These are phyloP conservation scores for Atherinomorus stipes DNA, from an alignment of 2,113 vertebrate species.

Conservation along the genomic window DNA sequence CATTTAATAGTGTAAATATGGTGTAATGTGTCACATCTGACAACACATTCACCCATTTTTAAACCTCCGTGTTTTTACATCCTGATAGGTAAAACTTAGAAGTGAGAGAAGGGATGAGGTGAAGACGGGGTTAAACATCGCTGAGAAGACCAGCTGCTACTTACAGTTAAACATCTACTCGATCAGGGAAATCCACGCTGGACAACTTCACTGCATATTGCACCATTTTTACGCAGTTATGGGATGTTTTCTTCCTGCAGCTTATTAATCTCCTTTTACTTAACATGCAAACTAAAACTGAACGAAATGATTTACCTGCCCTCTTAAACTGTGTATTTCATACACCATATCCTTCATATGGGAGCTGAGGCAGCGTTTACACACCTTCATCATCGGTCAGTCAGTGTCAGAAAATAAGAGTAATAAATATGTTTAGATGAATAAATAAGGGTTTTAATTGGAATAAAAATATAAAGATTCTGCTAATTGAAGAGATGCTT, in stretches of 20 bases:
- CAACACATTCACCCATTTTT: background rate
- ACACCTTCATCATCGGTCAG: constrained; percentile 30
- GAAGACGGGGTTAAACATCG: background rate
- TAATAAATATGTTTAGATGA: constrained; percentile 65
- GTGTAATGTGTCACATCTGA: too few relatives aligned
- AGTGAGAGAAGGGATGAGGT: background rate
- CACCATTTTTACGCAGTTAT: constrained; percentile 31
- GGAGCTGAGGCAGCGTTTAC: constrained; percentile 11
- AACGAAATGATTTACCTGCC: background rate
- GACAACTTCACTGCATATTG: constrained; percentile 46
- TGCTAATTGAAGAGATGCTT: constrained; percentile 5
- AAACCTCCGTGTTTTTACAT: background rate
- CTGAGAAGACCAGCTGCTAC: constrained; percentile 9
- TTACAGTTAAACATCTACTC: constrained; percentile 24
- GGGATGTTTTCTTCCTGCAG: constrained; percentile 4
- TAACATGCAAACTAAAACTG: constrained; percentile 14
- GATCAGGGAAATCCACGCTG: constrained; percentile 22
- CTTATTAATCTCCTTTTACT: constrained; percentile 3
- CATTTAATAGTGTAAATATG: too few relatives aligned
- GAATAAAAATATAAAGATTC: constrained; percentile 23
- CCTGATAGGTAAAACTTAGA: background rate
- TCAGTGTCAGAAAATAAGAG: constrained; percentile 13
- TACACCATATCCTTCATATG: constrained; percentile 27
- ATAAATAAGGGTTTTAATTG: constrained; percentile 61
- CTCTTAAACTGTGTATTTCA: constrained; percentile 22